These are phyloP conservation scores for Acrobeloides nanus DNA, from an alignment of 2,888 invertebrate species.

Conservation along the genomic window DNA sequence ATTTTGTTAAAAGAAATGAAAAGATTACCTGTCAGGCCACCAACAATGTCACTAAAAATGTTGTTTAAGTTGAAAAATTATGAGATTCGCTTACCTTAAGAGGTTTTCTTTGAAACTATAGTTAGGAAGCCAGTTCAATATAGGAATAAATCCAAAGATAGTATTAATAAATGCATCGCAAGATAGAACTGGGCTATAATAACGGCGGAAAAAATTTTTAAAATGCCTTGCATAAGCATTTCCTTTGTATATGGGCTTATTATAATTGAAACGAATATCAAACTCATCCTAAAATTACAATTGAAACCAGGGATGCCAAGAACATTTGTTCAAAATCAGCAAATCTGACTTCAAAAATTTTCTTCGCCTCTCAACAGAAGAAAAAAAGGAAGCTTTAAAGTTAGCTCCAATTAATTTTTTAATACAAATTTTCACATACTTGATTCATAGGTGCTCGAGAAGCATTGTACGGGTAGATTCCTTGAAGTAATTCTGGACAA, in stretches of 20 bases:
- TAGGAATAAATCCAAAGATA: constrained; percentile 38
- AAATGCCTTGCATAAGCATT: constrained; percentile 12
- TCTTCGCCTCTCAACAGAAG: too few relatives aligned
- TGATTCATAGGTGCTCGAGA: constrained; percentile 22
- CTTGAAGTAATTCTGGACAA: constrained; percentile 20
- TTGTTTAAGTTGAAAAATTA: too few relatives aligned
- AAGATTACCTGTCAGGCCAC: constrained; percentile 79
- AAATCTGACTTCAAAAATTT: too few relatives aligned
- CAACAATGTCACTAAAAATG: constrained; percentile 68
- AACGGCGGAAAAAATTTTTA: constrained; percentile 13
- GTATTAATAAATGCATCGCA: constrained; percentile 4
- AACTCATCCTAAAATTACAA: constrained; percentile 43
- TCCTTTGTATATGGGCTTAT: constrained; percentile 24
- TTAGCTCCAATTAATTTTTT: too few relatives aligned
- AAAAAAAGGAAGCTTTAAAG: too few relatives aligned
- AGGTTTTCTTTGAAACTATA: too few relatives aligned
- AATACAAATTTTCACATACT: too few relatives aligned
- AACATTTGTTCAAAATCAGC: too few relatives aligned
- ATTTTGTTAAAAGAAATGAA: too few relatives aligned
- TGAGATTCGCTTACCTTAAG: too few relatives aligned
- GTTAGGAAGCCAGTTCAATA: constrained; percentile 52
- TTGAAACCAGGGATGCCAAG: too few relatives aligned
- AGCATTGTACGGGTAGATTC: constrained; percentile 6
- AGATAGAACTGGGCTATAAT: constrained; percentile 22
- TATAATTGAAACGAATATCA: constrained; percentile 40